A percentile compares a stretch with the other conserved stretches of the same genome.
phyloP scores from a whole-genome alignment of 2,113 vertebrate species.

The Trinectes maculatus region DNA sequence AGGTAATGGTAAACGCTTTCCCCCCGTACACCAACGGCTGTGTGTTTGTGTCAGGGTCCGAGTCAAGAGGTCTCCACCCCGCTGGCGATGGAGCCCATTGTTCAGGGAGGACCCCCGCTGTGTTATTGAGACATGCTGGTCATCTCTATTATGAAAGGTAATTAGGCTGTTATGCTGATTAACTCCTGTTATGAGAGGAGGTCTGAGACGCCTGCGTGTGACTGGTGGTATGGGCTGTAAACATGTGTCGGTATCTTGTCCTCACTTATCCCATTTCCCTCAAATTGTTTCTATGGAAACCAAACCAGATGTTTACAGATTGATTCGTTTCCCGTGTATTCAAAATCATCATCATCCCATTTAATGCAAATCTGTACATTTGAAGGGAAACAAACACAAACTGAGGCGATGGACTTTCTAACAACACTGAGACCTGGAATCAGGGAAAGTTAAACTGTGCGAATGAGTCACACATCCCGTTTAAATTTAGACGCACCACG shows the following conservation, averaged over 20 bases:
- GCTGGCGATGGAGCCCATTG: conserved; percentile 59
- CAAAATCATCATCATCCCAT: too few relatives aligned
- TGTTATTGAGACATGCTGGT: conserved; percentile 71
- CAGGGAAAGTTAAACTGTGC: not conserved
- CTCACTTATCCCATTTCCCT: too few relatives aligned
- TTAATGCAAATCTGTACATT: too few relatives aligned
- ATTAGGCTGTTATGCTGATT: conserved; percentile 79
- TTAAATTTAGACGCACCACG: not conserved
- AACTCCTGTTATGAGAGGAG: conserved; percentile 70
- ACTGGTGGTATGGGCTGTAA: conserved; percentile 47
- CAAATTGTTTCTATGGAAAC: too few relatives aligned
- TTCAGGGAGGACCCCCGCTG: conserved; percentile 65
- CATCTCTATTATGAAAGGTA: conserved; percentile 70
- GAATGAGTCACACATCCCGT: not conserved
- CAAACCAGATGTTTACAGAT: not conserved
- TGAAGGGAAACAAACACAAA: not conserved
- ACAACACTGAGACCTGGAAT: not conserved
- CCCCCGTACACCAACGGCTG: too few relatives aligned
- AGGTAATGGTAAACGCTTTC: too few relatives aligned
- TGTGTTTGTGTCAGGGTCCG: conserved; percentile 67
- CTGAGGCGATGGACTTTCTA: not conserved
- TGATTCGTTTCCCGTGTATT: not conserved
- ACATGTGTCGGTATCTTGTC: conserved; percentile 26
- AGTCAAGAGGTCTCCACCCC: conserved; percentile 69
- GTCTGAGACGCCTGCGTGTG: conserved; percentile 58